Conservation (phyloP, 2,888 invertebrate genomes). For the Ferrisia virgata region DNA sequence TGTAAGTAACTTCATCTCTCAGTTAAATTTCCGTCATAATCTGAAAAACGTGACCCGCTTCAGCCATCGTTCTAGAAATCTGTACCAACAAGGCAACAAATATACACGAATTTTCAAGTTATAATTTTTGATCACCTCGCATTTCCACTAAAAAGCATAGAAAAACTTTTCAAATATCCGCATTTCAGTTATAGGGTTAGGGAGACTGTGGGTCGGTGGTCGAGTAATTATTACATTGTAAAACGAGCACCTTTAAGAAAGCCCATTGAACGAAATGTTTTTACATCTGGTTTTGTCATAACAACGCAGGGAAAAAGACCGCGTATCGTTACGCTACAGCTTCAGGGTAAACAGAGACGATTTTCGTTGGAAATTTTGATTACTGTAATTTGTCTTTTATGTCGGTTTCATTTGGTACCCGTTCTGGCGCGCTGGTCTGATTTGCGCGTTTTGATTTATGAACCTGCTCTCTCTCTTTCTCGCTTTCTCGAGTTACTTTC, state of each 20-base stretch:
- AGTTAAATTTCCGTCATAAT: not conserved
- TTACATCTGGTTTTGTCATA: slow-evolving; percentile 26
- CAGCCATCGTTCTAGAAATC: not conserved
- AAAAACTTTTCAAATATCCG: not conserved
- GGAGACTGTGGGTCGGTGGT: not conserved
- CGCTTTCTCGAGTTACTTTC: not conserved
- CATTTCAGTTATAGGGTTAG: no score
- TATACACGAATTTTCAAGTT: not conserved
- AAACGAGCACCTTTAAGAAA: slow-evolving; percentile 27
- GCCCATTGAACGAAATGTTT: slow-evolving; percentile 2
- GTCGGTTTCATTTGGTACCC: slow-evolving; percentile 35
- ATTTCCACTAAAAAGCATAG: not conserved
- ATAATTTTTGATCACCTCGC: not conserved
- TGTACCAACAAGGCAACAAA: not conserved
- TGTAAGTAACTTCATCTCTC: not conserved
- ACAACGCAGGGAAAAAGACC: not conserved
- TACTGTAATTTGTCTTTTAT: slow-evolving; percentile 39
- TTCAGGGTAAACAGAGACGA: not conserved
- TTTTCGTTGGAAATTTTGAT: slow-evolving; percentile 34
- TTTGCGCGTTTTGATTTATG: slow-evolving; percentile 26
- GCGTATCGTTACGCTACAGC: slow-evolving; percentile 1
- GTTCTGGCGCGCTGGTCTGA: not conserved
- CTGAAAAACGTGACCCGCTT: not conserved
- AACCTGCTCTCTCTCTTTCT: not conserved
- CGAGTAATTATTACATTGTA: slow-evolving; percentile 20